These are phyloP conservation scores for Ctenicera cuprea DNA, from an alignment of 2,888 invertebrate species.

Conservation along the genomic window DNA sequence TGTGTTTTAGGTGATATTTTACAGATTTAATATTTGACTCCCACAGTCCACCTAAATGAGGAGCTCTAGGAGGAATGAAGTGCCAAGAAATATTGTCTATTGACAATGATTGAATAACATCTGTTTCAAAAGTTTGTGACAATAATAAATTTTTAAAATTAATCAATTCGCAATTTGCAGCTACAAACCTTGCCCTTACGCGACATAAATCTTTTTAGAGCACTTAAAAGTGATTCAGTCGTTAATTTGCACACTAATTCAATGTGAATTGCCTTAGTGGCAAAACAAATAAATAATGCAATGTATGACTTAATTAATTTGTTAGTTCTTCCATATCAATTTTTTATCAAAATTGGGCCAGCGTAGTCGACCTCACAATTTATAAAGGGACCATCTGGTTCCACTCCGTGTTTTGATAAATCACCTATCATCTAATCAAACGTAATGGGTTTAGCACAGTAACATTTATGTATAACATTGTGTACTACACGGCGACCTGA, in stretches of 20 bases:
- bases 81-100: too few species aligned
- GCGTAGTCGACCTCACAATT: constrained; percentile 55
- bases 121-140: too few species aligned
- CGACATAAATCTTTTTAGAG: constrained; percentile 47
- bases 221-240: constrained; percentile 51
- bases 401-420: constrained; percentile 47
- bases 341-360: constrained; percentile 55
- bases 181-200: constrained; percentile 51
- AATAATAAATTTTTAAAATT: too few species aligned
- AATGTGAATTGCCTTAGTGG: constrained; percentile 55
- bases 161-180: too few species aligned
- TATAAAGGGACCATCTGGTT: constrained; percentile 48
- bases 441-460: constrained; percentile 47
- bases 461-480: constrained; percentile 52
- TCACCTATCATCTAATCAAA: constrained; percentile 54
- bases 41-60: too few species aligned
- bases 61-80: too few species aligned
- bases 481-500: constrained; percentile 47
- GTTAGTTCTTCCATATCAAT: constrained; percentile 39
- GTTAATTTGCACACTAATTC: constrained; percentile 55
- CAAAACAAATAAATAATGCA: constrained; percentile 56
- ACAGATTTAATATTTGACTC: too few species aligned
- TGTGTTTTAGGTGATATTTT: too few species aligned
- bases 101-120: too few species aligned
- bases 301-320: constrained; percentile 53